Evolutionary conservation across 2,888 invertebrate species (phyloP), one percentile per base, ranked within the genome.

Genomic region (Leptura quadrifasciata): DNA sequence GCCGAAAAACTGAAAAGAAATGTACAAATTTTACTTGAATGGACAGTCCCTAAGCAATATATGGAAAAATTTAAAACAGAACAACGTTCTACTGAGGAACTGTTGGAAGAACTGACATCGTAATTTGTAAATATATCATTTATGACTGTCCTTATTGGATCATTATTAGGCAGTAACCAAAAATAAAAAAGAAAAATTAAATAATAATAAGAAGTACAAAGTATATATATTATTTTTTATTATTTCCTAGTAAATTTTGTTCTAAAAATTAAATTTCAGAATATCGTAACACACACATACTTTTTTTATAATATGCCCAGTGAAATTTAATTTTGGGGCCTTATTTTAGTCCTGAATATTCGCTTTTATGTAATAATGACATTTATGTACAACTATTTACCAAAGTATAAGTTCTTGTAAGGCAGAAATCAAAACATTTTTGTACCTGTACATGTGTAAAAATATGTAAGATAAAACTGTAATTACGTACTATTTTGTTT

Each of bases 41-140:
- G 95, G 92, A 96, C 96, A 15, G 94, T 96, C 64, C 96, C 96
- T 0, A 92, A 93, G 81, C 91, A 93, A 55, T 94, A 95, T 83
- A 95, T 96, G 95, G 92, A 93, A 24, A 93, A 92, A 82, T 95
- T 96, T 84, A 92, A 91, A 79, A 92, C 91, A 76, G 94, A 95
- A 85, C 93, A 94, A 79, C 94, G 94, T 82, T 93, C 94, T 0
- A 94, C 94, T 0, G 96, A 96, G 86, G 95, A 95, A 84, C 91
- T 96, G 76, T 89, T 97, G 76, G 95, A 95, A 87, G 92, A 95
- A 78, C 89, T 95, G 76, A 94, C 95, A 1, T 90, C 91, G 70
- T 91, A 90, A 89, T 82, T 84, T n/a, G 17, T 21, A 65, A 9
- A 20, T 10, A 17, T 21, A 24, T 21, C 24, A n/a, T 60, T 27